A percentile compares a stretch with the other conserved stretches of the same genome.
Evolutionary conservation across 2,888 invertebrate genomes (phyloP).

Genomic region (Elegia similella): DNA sequence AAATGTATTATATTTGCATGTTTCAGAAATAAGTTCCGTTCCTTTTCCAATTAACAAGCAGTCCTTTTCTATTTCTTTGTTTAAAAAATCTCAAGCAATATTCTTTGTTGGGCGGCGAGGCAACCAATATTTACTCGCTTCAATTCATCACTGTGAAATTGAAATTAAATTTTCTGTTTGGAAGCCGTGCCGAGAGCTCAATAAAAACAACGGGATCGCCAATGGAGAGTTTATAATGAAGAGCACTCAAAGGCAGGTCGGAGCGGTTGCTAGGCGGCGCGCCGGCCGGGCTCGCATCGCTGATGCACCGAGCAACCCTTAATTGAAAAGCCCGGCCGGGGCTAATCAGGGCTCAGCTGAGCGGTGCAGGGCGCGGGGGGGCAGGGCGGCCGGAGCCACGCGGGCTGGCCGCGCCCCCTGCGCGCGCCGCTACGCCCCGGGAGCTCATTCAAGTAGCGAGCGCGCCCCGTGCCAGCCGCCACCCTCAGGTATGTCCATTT

Average conservation of each 20-base stretch:
- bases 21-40: background rate
- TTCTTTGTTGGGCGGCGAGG: constrained; percentile 19
- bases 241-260: constrained; percentile 59
- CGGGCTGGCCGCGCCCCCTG: constrained; percentile 83
- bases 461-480: constrained; percentile 77
- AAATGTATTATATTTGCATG: no score
- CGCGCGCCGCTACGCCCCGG: constrained; percentile 81
- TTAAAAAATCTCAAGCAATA: constrained; percentile 20
- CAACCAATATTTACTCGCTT: constrained; percentile 23
- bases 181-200: constrained; percentile 39
- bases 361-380: constrained; percentile 56
- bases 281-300: constrained; percentile 48
- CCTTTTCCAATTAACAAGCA: background rate
- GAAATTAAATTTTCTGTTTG: constrained; percentile 35
- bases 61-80: background rate
- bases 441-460: constrained; percentile 79
- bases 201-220: constrained; percentile 56
- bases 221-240: constrained; percentile 66
- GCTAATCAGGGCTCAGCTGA: constrained; percentile 80
- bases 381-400: constrained; percentile 76
- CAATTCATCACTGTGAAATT: constrained; percentile 25
- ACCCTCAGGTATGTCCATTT: constrained; percentile 80
- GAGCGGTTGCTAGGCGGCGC: constrained; percentile 34
- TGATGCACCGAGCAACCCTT: constrained; percentile 75
- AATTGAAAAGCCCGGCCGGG: constrained; percentile 78